Percentiles rank a stretch among this genome's conserved stretches.
These are phyloP conservation scores for Sphenodon punctatus DNA, from an alignment of 2,797 vertebrate species.

Conservation along the genomic window DNA sequence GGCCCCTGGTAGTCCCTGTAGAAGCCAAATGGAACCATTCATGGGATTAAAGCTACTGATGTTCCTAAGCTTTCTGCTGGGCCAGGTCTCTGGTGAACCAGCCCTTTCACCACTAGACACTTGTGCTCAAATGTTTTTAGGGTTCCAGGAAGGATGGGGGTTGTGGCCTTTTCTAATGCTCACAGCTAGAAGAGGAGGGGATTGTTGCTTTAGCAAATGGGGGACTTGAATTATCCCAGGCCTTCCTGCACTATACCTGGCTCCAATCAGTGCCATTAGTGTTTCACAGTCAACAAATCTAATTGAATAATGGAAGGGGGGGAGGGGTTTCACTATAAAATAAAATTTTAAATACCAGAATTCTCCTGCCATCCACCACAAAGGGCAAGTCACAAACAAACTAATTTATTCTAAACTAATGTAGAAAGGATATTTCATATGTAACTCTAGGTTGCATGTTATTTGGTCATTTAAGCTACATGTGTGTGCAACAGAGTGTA, in stretches of 20 bases:
- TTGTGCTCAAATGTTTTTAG: neutral
- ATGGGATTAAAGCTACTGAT: neutral
- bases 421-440: neutral
- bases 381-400: rapidly evolving
- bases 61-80: rapidly evolving
- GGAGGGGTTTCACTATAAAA: rapidly evolving
- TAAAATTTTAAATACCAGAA: neutral
- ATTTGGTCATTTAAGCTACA: neutral
- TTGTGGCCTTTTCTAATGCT: neutral
- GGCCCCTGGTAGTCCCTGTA: rapidly evolving
- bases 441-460: rapidly evolving
- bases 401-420: neutral
- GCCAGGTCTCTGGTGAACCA: rapidly evolving
- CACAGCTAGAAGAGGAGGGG: neutral
- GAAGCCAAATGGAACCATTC: neutral
- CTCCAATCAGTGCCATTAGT: neutral
- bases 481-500: rapidly evolving
- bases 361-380: neutral
- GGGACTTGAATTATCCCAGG: neutral
- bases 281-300: neutral
- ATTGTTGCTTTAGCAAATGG: neutral
- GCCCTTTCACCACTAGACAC: neutral
- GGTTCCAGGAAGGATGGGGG: neutral
- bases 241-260: neutral
- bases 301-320: no score